Base-by-base conservation (phyloP, 1,140 invertebrate genomes). In the Drosophila repleta region DNA sequence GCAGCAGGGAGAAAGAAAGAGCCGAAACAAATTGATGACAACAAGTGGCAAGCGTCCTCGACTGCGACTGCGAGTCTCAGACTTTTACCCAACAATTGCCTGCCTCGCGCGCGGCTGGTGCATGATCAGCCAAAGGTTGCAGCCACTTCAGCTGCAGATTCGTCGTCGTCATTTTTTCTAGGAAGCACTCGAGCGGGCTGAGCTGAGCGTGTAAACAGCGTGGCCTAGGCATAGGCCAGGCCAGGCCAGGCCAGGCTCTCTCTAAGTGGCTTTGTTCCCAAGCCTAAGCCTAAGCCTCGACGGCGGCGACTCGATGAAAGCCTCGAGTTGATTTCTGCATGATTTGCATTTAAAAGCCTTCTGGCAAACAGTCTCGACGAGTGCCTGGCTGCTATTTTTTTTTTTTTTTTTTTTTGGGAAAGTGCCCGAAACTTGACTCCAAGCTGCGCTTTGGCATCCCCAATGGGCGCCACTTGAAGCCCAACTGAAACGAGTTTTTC, bases 101-200 rank as follows among this genome's bases (percentile, higher is more conserved):
- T 58, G 37, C 39, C 39, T 48, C 56, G 65, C 49, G 37, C 10
- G 24, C 10, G 18, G 7, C 43, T 8, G 39, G n/a, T 43, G 39
- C 83, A 87, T 87, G 82, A 87, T 88, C 82, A 88, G 75, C 71
- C 83, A 87, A 87, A 88, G 85, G 74, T 79, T 65, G 18, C n/a
- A 17, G 41, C 66, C 80, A 84, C 80, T 84, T 84, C 80, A 83
- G 76, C 57, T 69, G 77, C 65, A 62, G 60, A 55, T 66, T 63
- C 75, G 51, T 74, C 66, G 58, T 87, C 78, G 58, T 88, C 83
- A 88, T 88, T 87, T 43, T 43, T 87, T 87, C 82, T 88, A 87
- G 82, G 82, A 87, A 87, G 83, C 79, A 87, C 82, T 87, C 82
- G n/a, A n/a, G n/a, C n/a, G n/a, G n/a, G n/a, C n/a, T n/a, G n/a